Base-by-base conservation (phyloP, 1,140 invertebrate genomes). In the Micrasema longulum region DNA sequence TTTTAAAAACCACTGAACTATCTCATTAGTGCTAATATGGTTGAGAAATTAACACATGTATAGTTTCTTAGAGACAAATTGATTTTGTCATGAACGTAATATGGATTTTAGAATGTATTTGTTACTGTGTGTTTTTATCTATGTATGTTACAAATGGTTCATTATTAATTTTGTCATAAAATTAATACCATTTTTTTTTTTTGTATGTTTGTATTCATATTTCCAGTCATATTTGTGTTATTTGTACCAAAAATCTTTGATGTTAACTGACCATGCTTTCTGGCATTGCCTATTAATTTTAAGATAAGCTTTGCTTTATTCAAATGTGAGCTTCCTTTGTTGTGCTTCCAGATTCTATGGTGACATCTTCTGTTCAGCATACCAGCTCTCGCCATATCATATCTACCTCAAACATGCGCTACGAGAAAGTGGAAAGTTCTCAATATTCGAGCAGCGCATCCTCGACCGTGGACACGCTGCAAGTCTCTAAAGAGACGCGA, bases 401-500 rank as follows among this genome's bases (percentile, higher is more conserved):
- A 23, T 68, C 69, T 38, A 67, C 70, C 47, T 69, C 74, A 16
- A 71, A 69, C 47, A 35, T 69, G 45, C 53, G 52, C 23, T 69
- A 72, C 16, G 69, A 75, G 68, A 72, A 69, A 43, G 63, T 66
- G 1, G 73, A 75, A 38, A 67, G 23, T 4, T 64, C 66, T 12
- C 72, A 73, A 31, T 64, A 60, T 35, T 60, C 52, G 1, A 48
- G 50, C 11, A 63, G 36, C n/a, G 12, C 26, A 7, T 68, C 48
- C 35, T 35, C 31, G 2, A 69, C 38, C 22, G 60, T 6, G 6
- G 16, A 14, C 4, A n/a, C n/a, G n/a, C 9, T 26, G 0, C 26
- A 26, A 10, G 78, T 79, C 64, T 80, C 84, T 6, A 86, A 82
- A 72, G 86, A 88, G 77, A 81, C 82, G 7, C 88, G 88, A 82